Evolutionary conservation across 1,140 invertebrate species (phyloP).

Genomic region (Drosophila kepulauana): DNA sequence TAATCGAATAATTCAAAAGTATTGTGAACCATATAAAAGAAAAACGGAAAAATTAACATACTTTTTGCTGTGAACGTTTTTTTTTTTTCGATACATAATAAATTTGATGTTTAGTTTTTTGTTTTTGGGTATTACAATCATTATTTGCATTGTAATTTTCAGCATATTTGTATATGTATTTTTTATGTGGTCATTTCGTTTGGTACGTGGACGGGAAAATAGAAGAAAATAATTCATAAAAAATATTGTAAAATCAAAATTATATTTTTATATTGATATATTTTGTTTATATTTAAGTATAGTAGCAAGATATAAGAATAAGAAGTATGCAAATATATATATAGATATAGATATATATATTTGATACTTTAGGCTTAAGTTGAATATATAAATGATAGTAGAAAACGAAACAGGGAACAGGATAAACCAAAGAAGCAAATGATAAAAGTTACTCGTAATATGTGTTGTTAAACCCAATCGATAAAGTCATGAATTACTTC

Average conservation of each 20-base stretch:
- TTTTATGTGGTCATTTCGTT: slow-evolving; percentile 52
- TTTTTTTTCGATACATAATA: slow-evolving; percentile 6
- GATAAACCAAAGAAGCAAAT: neutral
- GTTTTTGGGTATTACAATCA: slow-evolving; percentile 15
- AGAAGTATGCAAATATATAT: slow-evolving; percentile 12
- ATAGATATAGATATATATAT: neutral
- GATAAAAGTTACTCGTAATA: neutral
- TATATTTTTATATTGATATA: slow-evolving; percentile 37
- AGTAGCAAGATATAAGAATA: neutral
- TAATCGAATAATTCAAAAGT: slow-evolving; percentile 16
- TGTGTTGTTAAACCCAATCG: slow-evolving; percentile 20
- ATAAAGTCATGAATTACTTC: slow-evolving; percentile 2
- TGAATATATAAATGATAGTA: neutral
- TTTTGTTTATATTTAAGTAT: slow-evolving; percentile 16
- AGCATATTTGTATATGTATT: slow-evolving; percentile 22
- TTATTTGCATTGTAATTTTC: slow-evolving; percentile 24
- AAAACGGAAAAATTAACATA: slow-evolving; percentile 52
- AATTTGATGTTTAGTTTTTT: slow-evolving; percentile 14
- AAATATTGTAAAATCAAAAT: slow-evolving; percentile 63
- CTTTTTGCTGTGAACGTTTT: slow-evolving; percentile 63
- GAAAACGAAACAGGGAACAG: neutral
- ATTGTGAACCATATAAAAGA: slow-evolving; percentile 10
- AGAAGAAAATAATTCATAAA: slow-evolving; percentile 72
- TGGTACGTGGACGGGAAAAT: slow-evolving; percentile 59
- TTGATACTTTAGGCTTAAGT: neutral